Evolutionary conservation across 2,888 invertebrate species (phyloP), one percentile per base, ranked within the genome.

Genomic region (Ormyrus pomaceus): DNA sequence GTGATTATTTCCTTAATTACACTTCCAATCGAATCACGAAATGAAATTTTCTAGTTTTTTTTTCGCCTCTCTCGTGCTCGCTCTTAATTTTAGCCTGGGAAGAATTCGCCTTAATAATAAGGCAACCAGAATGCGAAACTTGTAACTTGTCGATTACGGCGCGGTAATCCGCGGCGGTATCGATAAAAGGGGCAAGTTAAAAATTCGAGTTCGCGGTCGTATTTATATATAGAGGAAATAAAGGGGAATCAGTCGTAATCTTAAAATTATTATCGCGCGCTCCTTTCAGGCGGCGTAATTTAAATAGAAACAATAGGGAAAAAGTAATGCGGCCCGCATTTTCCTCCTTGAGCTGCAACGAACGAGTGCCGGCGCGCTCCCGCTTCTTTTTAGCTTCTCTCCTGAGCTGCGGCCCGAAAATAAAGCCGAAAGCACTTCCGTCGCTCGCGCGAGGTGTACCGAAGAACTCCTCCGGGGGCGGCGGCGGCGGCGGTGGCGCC

Each of bases 341-440:
- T 68, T 56, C 69, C 46, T 13, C 48, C 50, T 64, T 50, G 64
- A n/a, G n/a, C 6, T 6, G 48, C 6, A 34, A n/a, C 50, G 64
- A 64, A 48, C 55, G 55, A 19, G 13, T 5, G 62, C n/a, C 8
- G 19, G 5, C n/a, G 55, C 62, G 55, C 53, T 10, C 19, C 46
- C 19, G 19, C 73, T 73, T 73, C 62, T 73, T 73, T 51, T 64
- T 55, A 59, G 34, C 62, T 34, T 46, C 46, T 5, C 6, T 9
- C n/a, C 13, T 51, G 13, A 4, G 0, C 46, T 8, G 5, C 46
- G 13, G 50, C 62, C 66, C 73, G 69, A 80, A 77, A 77, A 77
- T 77, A 77, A 77, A 80, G 73, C 80, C 69, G 50, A 73, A 69
- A 73, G 69, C 62, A 62, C 84, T 87, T 87, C 86, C 87, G 87